Percentiles rank a stretch among this genome's conserved stretches.
phyloP scores from a whole-genome alignment of 2,797 vertebrate genomes.

The Avahi laniger region DNA sequence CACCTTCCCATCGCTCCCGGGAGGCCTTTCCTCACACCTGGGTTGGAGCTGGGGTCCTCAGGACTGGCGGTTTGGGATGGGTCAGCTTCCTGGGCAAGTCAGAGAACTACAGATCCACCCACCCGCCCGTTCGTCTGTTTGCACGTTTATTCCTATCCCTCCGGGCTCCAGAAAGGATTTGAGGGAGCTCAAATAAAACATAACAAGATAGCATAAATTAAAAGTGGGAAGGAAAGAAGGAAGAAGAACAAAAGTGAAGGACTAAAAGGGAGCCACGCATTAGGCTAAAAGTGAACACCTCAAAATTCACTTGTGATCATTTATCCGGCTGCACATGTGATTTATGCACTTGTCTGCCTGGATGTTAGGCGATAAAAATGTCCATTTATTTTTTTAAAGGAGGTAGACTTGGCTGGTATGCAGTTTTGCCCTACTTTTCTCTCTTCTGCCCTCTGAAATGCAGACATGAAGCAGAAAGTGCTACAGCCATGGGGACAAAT shows the following conservation, averaged over 20 bases:
- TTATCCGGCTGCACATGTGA: no score
- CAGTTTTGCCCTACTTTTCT: neutral
- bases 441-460: neutral
- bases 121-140: neutral
- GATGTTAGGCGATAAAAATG: neutral
- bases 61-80: neutral
- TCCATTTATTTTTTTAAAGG: neutral
- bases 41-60: neutral
- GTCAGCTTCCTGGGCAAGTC: neutral
- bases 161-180: neutral
- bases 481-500: neutral
- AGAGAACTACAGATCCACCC: neutral
- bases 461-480: neutral
- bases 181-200: neutral
- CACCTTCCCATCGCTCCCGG: neutral
- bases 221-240: neutral
- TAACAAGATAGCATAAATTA: neutral
- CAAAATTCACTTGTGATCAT: neutral
- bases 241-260: neutral
- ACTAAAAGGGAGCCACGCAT: no score
- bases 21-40: neutral
- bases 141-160: neutral
- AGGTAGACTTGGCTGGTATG: no score
- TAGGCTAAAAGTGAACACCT: neutral
- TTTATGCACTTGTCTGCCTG: neutral